These are phyloP conservation scores for Bos javanicus DNA, from an alignment of 2,113 vertebrate species.

Conservation along the genomic window DNA sequence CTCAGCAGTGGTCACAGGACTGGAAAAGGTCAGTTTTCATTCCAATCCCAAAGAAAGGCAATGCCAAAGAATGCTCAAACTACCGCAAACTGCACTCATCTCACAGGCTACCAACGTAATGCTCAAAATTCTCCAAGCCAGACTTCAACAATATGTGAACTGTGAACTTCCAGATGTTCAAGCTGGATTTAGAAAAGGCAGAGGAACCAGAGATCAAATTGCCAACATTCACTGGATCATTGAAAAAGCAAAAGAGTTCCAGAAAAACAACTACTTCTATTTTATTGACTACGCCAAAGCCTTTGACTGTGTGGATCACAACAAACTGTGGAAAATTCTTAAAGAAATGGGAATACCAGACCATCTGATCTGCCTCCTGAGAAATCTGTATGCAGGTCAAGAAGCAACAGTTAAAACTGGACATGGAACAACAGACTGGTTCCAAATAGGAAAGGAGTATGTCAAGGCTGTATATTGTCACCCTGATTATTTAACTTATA, in stretches of 20 bases:
- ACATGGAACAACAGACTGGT: background rate
- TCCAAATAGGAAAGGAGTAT: background rate
- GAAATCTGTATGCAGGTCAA: background rate
- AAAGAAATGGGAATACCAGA: background rate
- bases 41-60: background rate
- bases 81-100: background rate
- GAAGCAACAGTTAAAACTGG: background rate
- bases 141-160: background rate
- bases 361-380: background rate
- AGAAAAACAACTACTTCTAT: background rate
- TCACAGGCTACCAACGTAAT: background rate
- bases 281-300: background rate
- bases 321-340: background rate
- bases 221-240: accelerated
- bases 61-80: background rate
- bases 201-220: background rate
- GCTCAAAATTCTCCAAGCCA: background rate
- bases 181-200: background rate
- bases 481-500: background rate
- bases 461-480: background rate
- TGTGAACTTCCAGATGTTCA: background rate
- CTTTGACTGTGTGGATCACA: background rate
- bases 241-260: background rate
- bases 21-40: background rate
- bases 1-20: background rate